Evolutionary conservation across 2,113 vertebrate genomes (phyloP).

Genomic region (Nannospalax galili): DNA sequence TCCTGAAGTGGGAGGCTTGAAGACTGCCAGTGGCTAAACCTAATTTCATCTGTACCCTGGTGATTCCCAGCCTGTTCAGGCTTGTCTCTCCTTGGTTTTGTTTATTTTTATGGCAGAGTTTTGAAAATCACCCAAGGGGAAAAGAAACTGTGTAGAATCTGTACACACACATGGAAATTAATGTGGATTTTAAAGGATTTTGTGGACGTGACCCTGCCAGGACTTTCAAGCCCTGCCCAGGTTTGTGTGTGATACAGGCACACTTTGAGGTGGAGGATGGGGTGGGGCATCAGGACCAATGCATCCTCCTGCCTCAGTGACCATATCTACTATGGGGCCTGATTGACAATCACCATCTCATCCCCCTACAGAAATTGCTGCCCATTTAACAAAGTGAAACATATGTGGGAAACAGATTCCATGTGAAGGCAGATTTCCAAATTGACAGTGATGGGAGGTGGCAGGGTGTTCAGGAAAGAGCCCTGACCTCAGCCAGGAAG

Average conservation of each 20-base stretch:
- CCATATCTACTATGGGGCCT: neutral
- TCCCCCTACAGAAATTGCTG: too few relatives aligned
- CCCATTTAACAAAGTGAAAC: neutral
- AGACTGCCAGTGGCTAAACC: constrained; percentile 43
- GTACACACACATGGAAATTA: constrained; percentile 57
- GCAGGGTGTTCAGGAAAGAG: neutral
- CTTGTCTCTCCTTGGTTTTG: constrained; percentile 65
- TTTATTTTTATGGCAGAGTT: constrained; percentile 70
- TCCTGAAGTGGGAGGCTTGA: constrained; percentile 6
- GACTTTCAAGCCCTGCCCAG: neutral
- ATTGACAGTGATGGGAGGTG: neutral
- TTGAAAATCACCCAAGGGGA: constrained; percentile 62
- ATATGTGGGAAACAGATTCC: neutral
- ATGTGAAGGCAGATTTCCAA: neutral
- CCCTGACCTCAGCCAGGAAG: too few relatives aligned
- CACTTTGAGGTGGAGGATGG: neutral
- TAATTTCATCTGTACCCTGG: constrained; percentile 38
- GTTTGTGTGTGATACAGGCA: neutral
- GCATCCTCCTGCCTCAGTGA: neutral
- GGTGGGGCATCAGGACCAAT: neutral
- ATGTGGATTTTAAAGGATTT: constrained; percentile 44
- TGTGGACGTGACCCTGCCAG: neutral
- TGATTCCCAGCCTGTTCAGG: constrained; percentile 52
- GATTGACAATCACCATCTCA: neutral
- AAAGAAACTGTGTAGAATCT: constrained; percentile 46